phyloP scores from a whole-genome alignment of 2,797 vertebrate species.

The Melanotaenia nigrans region DNA sequence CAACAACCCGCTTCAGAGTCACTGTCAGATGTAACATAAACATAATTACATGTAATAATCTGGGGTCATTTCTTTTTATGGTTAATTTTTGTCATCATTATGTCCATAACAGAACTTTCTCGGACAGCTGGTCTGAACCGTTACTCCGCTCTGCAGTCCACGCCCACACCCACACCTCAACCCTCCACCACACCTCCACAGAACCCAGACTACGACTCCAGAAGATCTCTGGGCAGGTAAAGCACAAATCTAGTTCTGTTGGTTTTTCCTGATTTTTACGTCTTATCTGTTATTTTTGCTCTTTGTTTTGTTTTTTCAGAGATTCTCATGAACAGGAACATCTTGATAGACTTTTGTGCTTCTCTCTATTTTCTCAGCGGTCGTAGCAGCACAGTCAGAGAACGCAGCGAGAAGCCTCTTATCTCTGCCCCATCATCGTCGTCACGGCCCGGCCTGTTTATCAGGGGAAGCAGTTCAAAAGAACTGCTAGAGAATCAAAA shows the following conservation, averaged over 20 bases:
- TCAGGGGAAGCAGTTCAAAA: conserved; percentile 86
- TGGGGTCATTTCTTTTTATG: neutral
- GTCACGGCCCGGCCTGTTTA: conserved; percentile 82
- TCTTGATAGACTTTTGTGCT: neutral
- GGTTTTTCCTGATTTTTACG: neutral
- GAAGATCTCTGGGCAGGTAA: conserved; percentile 91
- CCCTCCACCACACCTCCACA: conserved; percentile 79
- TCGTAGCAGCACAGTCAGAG: conserved; percentile 86
- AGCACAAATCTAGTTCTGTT: neutral
- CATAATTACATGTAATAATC: neutral
- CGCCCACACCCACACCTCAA: conserved; percentile 68
- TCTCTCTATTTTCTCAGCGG: conserved; percentile 20
- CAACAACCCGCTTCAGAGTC: neutral
- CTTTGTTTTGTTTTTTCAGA: neutral
- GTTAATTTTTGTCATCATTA: neutral
- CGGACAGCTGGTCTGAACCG: conserved; percentile 92
- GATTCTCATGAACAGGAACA: neutral
- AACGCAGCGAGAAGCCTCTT: conserved; percentile 89
- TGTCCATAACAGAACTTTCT: conserved; percentile 85
- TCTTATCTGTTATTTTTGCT: no score
- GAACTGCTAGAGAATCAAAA: conserved; percentile 87
- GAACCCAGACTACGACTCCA: conserved; percentile 87
- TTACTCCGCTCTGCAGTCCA: conserved; percentile 92
- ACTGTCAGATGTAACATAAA: neutral
- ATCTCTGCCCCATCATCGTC: conserved; percentile 61